Percentiles rank a stretch among this genome's conserved stretches.
These are phyloP conservation scores for Aphodius granarius DNA, from an alignment of 2,888 invertebrate species.

Conservation along the genomic window DNA sequence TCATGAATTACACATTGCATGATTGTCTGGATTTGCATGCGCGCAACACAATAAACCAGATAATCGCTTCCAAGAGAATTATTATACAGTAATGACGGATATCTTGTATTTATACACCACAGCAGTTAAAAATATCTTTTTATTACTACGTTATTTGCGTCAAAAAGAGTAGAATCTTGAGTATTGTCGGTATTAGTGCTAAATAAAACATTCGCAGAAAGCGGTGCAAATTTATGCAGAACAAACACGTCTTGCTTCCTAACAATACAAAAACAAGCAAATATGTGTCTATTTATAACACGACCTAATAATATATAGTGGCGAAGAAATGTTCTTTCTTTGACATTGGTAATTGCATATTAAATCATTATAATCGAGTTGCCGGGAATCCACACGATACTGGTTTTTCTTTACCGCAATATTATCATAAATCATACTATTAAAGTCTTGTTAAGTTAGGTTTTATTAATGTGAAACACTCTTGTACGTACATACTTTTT, in stretches of 20 bases:
- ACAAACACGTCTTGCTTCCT: neutral
- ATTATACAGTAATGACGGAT: neutral
- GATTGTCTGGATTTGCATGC: neutral
- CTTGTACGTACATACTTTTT: neutral
- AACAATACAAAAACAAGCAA: neutral
- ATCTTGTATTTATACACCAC: neutral
- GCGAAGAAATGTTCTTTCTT: neutral
- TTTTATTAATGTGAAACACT: neutral
- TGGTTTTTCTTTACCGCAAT: neutral
- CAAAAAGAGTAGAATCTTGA: neutral
- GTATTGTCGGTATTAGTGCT: neutral
- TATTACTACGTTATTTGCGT: neutral
- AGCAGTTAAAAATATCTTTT: neutral
- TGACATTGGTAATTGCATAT: neutral
- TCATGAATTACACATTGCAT: neutral
- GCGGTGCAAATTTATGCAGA: neutral
- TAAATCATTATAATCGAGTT: neutral
- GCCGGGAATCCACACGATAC: neutral
- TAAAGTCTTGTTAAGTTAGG: neutral
- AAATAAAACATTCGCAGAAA: neutral
- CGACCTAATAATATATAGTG: neutral
- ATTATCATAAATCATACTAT: neutral
- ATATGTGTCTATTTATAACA: neutral
- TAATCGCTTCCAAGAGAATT: neutral
- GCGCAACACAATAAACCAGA: neutral